phyloP scores from a whole-genome alignment of 2,113 vertebrate genomes.

The Colius striatus region DNA sequence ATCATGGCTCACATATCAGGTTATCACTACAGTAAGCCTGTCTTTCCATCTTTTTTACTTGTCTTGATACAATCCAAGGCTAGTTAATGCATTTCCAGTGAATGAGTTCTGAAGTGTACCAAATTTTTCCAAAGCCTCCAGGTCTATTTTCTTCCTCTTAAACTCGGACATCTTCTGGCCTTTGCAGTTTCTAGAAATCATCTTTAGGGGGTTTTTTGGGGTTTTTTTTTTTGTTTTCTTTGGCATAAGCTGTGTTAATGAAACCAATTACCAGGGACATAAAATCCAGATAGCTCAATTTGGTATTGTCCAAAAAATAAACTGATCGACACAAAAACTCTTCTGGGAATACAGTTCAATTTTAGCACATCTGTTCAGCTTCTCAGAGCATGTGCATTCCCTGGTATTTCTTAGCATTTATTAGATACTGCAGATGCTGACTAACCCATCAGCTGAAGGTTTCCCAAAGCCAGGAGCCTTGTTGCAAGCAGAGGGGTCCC shows the following conservation, averaged over 20 bases:
- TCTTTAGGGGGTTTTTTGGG: neutral
- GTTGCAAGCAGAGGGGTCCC: too few species aligned
- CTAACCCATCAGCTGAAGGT: neutral
- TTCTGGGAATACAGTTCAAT: conserved; percentile 36
- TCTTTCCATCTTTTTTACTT: neutral
- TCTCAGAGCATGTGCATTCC: neutral
- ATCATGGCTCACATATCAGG: neutral
- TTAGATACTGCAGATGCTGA: neutral
- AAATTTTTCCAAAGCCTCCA: conserved; percentile 26
- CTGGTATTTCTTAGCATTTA: neutral
- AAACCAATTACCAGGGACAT: conserved; percentile 40
- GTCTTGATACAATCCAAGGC: neutral
- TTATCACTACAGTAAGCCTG: conserved; percentile 35
- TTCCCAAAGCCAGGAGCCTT: too few species aligned
- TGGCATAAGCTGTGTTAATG: conserved; percentile 43
- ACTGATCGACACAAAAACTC: conserved; percentile 11
- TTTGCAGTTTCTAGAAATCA: neutral
- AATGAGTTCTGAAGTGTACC: conserved; percentile 28
- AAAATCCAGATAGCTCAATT: conserved; percentile 49
- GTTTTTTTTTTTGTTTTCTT: neutral
- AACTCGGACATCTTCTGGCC: neutral
- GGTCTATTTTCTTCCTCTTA: conserved; percentile 31
- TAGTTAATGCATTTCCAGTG: conserved; percentile 26
- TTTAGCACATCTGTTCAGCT: conserved; percentile 58
- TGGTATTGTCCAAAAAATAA: conserved; percentile 61